Evolutionary conservation across 2,888 invertebrate species (phyloP).

Genomic region (Drosophila infuscata): DNA sequence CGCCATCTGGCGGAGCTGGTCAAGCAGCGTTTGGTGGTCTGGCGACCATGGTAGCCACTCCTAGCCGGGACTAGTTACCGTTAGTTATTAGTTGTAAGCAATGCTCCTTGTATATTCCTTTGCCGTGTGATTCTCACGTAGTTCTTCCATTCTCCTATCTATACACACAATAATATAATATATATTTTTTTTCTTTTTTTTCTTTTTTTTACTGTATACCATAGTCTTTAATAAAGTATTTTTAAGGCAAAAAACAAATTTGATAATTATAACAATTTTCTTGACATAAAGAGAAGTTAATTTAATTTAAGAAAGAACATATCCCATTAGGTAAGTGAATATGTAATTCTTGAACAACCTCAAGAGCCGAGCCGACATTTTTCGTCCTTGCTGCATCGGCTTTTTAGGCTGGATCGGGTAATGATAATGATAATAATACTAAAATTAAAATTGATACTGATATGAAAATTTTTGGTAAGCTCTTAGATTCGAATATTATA

Average conservation of each 20-base stretch:
- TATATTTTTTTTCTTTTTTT: slow-evolving; percentile 3
- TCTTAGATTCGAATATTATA: background rate
- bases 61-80: background rate
- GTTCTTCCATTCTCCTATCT: slow-evolving; percentile 63
- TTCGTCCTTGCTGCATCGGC: background rate
- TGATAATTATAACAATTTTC: background rate
- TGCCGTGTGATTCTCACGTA: slow-evolving; percentile 61
- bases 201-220: slow-evolving; percentile 23
- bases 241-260: background rate
- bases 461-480: background rate
- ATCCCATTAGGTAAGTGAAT: background rate
- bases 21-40: slow-evolving; percentile 74
- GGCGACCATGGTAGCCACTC: slow-evolving; percentile 81
- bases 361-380: background rate
- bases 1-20: slow-evolving; percentile 70
- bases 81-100: slow-evolving; percentile 12
- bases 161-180: background rate
- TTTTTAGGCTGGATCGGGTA: background rate
- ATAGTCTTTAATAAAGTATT: slow-evolving; percentile 35
- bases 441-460: background rate
- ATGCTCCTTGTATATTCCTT: slow-evolving; percentile 57
- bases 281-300: background rate
- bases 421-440: background rate
- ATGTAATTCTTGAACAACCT: background rate
- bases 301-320: background rate